These are phyloP conservation scores for Gallinago solitaria DNA, from an alignment of 2,797 vertebrate genomes.

Conservation along the genomic window DNA sequence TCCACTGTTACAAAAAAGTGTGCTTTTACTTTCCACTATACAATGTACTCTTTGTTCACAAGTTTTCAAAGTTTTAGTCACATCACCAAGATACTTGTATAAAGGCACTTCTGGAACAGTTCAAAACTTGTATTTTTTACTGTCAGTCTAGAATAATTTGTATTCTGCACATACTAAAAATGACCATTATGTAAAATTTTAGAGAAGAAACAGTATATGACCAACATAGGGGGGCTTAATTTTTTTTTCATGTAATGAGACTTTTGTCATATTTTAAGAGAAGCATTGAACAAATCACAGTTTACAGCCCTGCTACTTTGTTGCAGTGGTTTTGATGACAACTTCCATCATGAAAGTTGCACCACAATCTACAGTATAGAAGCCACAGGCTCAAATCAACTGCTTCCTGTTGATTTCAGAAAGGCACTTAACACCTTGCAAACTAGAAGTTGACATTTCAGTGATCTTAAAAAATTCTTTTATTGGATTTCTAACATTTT, in stretches of 20 bases:
- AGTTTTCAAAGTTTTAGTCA: not conserved
- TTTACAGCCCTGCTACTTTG: not conserved
- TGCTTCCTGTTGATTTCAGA: not conserved
- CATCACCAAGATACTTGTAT: not conserved
- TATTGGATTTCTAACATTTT: not conserved
- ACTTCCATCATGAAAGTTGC: not conserved
- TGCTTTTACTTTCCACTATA: not conserved
- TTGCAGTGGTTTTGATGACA: not conserved
- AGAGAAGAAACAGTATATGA: not conserved
- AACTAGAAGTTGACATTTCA: not conserved
- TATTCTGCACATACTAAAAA: not conserved
- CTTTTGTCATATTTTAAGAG: not conserved
- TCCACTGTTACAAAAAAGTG: not conserved
- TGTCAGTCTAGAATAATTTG: not conserved
- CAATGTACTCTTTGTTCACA: not conserved
- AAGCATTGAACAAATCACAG: not conserved
- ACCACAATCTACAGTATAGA: not conserved
- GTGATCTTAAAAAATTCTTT: not conserved
- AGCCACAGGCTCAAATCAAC: not conserved
- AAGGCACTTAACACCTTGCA: not conserved
- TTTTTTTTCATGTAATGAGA: not conserved
- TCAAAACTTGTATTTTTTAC: not conserved
- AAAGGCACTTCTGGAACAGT: not conserved
- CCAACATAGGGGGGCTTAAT: not conserved
- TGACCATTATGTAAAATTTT: not conserved